Conservation (phyloP, 2,888 invertebrate species). For the Macrosiphum euphorbiae region DNA sequence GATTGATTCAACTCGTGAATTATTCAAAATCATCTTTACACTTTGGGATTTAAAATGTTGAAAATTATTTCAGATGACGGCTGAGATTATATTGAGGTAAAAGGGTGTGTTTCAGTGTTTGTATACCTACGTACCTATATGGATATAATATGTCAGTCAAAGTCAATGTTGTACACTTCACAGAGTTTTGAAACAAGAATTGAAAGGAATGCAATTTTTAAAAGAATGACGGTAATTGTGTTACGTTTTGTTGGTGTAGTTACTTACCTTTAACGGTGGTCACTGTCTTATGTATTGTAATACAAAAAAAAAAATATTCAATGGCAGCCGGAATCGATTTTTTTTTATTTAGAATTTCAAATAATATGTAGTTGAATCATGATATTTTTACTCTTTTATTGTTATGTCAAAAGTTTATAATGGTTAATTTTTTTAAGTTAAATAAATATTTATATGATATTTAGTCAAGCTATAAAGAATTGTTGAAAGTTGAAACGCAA, state of each 20-base stretch:
- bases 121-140: background rate
- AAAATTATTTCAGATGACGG: slow-evolving; percentile 54
- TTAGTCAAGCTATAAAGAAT: background rate
- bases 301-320: background rate
- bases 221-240: background rate
- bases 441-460: background rate
- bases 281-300: background rate
- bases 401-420: background rate
- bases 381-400: background rate
- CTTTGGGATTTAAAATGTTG: slow-evolving; percentile 47
- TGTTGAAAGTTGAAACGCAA: background rate
- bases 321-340: background rate
- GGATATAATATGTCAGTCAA: slow-evolving; percentile 50
- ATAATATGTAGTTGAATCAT: background rate
- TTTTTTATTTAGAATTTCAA: background rate
- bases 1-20: slow-evolving; percentile 63
- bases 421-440: background rate
- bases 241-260: background rate
- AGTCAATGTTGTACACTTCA: slow-evolving; percentile 33
- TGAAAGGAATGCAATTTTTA: background rate
- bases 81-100: slow-evolving; percentile 38
- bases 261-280: background rate
- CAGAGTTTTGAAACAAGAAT: background rate
- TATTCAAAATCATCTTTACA: slow-evolving; percentile 54
- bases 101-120: slow-evolving; percentile 13